A percentile compares a stretch with the other conserved stretches of the same genome.
These are phyloP conservation scores for Geococcyx californianus DNA, from an alignment of 2,113 vertebrate species.

Conservation along the genomic window DNA sequence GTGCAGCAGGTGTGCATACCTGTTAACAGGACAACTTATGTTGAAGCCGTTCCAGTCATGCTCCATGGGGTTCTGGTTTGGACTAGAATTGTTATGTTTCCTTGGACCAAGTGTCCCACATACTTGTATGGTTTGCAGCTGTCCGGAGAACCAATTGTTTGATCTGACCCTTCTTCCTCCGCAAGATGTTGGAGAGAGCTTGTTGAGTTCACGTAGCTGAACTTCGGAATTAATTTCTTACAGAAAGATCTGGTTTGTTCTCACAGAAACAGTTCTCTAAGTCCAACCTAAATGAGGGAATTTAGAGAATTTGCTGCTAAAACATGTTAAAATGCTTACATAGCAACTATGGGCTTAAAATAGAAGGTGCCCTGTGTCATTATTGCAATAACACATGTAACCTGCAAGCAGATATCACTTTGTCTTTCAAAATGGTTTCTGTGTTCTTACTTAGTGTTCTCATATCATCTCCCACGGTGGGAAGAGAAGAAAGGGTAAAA, in stretches of 20 bases:
- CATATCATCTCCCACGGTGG: background rate
- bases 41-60: background rate
- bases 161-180: background rate
- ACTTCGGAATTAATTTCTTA: background rate
- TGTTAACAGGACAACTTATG: background rate
- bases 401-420: background rate
- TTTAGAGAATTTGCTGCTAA: background rate
- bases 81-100: background rate
- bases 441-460: background rate
- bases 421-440: background rate
- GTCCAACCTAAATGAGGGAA: background rate
- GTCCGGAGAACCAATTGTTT: background rate
- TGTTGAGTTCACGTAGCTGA: background rate
- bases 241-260: background rate
- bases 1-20: background rate
- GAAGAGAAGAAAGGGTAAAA: background rate
- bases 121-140: background rate
- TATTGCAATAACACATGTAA: background rate
- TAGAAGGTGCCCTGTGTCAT: background rate
- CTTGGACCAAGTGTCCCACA: background rate
- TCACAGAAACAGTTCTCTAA: background rate
- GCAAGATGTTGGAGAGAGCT: background rate
- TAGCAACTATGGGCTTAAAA: background rate
- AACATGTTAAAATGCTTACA: background rate
- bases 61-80: background rate